These are phyloP conservation scores for Serrognathus titanus DNA, from an alignment of 2,888 invertebrate genomes.

Conservation along the genomic window DNA sequence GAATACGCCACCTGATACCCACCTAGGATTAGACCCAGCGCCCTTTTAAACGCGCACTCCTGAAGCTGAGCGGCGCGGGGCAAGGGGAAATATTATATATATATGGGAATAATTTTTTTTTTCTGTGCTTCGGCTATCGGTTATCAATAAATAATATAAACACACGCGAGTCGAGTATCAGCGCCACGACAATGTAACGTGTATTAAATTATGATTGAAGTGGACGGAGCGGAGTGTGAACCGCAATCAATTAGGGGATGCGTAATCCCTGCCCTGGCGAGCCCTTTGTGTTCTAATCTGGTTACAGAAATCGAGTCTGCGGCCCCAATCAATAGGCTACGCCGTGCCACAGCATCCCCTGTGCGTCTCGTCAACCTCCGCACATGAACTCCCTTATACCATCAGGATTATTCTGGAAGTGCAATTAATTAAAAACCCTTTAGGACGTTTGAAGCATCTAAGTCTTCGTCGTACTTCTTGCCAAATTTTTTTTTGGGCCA, in stretches of 20 bases:
- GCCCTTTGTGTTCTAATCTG: conserved; percentile 44
- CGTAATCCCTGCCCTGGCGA: conserved; percentile 27
- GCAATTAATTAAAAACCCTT: too few relatives aligned
- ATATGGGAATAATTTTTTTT: neutral
- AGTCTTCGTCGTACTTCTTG: too few relatives aligned
- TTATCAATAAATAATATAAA: too few relatives aligned
- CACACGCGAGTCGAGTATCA: conserved; percentile 6
- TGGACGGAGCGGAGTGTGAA: conserved; percentile 30
- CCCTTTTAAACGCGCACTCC: conserved; percentile 28
- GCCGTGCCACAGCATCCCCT: conserved; percentile 19
- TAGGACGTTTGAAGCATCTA: too few relatives aligned
- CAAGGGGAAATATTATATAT: conserved; percentile 3
- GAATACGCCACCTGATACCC: conserved; percentile 32
- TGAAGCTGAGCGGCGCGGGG: conserved; percentile 11
- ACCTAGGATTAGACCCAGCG: conserved; percentile 24
- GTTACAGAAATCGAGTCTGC: conserved; percentile 42
- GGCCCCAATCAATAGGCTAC: conserved; percentile 19
- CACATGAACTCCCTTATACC: conserved; percentile 10
- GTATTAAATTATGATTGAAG: conserved; percentile 32
- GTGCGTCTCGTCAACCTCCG: conserved; percentile 10
- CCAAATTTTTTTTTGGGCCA: too few relatives aligned
- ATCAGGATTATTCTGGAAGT: conserved; percentile 6
- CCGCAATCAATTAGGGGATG: conserved; percentile 35
- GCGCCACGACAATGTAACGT: conserved; percentile 23
- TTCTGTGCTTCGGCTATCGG: too few relatives aligned